A percentile compares a stretch with the other conserved stretches of the same genome.
Conservation (phyloP, 53 echinoderm and acorn worm genomes). For the Stichopus horrens region DNA sequence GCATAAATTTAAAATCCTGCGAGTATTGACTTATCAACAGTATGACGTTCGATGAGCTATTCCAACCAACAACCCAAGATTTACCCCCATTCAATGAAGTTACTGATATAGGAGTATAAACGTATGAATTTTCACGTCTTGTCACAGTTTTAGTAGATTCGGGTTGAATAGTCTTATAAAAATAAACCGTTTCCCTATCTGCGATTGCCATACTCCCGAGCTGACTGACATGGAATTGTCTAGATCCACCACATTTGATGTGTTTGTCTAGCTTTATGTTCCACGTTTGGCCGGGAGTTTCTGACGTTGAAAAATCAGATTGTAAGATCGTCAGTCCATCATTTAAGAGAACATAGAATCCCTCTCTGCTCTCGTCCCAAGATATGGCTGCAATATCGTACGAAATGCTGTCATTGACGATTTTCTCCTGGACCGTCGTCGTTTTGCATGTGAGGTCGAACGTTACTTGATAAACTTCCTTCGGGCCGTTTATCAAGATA, state of each 20-base stretch:
- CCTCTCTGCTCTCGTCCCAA: neutral
- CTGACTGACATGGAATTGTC: neutral
- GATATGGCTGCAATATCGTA: constrained; percentile 1
- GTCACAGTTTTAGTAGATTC: no score
- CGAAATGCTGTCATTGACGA: neutral
- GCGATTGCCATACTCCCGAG: no score
- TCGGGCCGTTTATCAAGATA: neutral
- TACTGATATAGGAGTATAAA: no score
- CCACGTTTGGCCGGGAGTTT: neutral
- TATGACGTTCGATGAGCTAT: no score
- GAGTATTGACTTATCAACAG: no score
- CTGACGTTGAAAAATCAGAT: neutral
- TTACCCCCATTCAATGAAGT: no score
- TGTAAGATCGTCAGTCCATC: neutral
- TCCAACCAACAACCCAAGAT: no score
- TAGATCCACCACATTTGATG: neutral
- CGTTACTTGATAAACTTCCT: neutral
- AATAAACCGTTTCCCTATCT: no score
- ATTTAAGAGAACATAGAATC: neutral
- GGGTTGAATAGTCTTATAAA: no score
- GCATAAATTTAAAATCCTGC: no score
- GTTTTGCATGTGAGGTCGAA: neutral
- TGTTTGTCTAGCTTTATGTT: neutral
- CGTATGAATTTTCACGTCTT: no score
- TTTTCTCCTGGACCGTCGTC: neutral